A percentile compares a stretch with the other conserved stretches of the same genome.
Conservation (phyloP, 2,888 invertebrate species). For the Drosophila borealis region DNA sequence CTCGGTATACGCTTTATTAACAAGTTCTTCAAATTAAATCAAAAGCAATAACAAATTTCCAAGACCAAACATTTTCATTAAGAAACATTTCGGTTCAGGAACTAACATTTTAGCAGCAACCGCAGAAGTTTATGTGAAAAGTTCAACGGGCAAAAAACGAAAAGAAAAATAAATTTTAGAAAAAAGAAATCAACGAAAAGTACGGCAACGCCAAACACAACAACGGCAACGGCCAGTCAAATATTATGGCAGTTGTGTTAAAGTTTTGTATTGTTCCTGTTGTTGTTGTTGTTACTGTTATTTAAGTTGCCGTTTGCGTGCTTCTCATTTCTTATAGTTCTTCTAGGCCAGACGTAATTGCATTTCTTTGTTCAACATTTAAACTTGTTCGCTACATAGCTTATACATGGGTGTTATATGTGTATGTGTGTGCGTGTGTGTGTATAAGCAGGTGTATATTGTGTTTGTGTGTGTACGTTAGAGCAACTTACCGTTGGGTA, state of each 20-base stretch:
- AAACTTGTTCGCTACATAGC: slow-evolving; percentile 71
- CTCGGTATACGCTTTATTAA: slow-evolving; percentile 53
- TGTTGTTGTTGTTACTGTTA: slow-evolving; percentile 29
- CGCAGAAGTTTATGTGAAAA: slow-evolving; percentile 74
- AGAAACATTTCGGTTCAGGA: slow-evolving; percentile 62
- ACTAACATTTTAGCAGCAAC: slow-evolving; percentile 54
- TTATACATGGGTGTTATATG: slow-evolving; percentile 49
- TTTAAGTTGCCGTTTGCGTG: slow-evolving; percentile 62
- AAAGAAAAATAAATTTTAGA: slow-evolving; percentile 22
- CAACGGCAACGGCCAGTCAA: slow-evolving; percentile 59
- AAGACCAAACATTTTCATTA: slow-evolving; percentile 73
- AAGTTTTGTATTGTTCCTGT: slow-evolving; percentile 42
- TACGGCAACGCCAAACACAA: slow-evolving; percentile 40
- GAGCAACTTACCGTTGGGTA: slow-evolving; percentile 93
- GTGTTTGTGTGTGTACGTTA: slow-evolving; percentile 36
- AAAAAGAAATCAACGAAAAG: slow-evolving; percentile 29
- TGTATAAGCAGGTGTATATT: slow-evolving; percentile 32
- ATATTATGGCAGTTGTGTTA: slow-evolving; percentile 64
- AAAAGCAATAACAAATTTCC: slow-evolving; percentile 43
- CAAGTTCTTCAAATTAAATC: slow-evolving; percentile 54
- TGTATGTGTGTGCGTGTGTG: slow-evolving; percentile 10
- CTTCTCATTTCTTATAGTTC: slow-evolving; percentile 56
- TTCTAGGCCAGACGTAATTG: slow-evolving; percentile 76
- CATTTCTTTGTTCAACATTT: slow-evolving; percentile 79
- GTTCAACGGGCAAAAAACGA: slow-evolving; percentile 41